Conservation (phyloP, 2,888 invertebrate species). For the Laspeyria flexula region DNA sequence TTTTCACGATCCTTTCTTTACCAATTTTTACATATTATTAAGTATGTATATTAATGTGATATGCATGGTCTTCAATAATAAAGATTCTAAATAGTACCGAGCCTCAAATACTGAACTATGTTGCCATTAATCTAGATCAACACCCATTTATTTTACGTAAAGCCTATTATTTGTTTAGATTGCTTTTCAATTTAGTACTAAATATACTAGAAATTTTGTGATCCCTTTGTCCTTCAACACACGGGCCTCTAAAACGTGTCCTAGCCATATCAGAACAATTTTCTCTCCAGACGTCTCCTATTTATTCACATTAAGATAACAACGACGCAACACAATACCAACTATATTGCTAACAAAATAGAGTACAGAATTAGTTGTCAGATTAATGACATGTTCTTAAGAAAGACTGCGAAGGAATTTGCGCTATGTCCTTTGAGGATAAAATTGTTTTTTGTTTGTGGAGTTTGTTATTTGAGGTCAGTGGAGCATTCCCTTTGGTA, state of each 20-base stretch:
- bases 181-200: neutral
- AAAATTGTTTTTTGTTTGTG: conserved; percentile 40
- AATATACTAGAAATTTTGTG: neutral
- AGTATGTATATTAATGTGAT: too few relatives aligned
- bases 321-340: conserved; percentile 38
- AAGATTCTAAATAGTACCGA: too few relatives aligned
- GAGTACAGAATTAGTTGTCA: conserved; percentile 51
- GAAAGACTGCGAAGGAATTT: conserved; percentile 30
- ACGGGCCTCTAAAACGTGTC: conserved; percentile 31
- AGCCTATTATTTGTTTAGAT: too few relatives aligned
- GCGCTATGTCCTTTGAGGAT: conserved; percentile 22
- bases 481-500: conserved; percentile 56
- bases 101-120: too few relatives aligned
- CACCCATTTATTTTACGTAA: too few relatives aligned
- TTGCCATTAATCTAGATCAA: too few relatives aligned
- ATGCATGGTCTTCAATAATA: too few relatives aligned
- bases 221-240: neutral
- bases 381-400: conserved; percentile 30
- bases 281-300: conserved; percentile 57
- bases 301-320: conserved; percentile 63
- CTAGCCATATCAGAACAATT: conserved; percentile 56
- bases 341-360: conserved; percentile 46
- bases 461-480: conserved; percentile 55
- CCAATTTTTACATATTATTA: too few relatives aligned
- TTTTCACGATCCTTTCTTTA: too few relatives aligned